A percentile compares a stretch with the other conserved stretches of the same genome.
Evolutionary conservation across 2,888 invertebrate genomes (phyloP).

Genomic region (Ischnura elegans): DNA sequence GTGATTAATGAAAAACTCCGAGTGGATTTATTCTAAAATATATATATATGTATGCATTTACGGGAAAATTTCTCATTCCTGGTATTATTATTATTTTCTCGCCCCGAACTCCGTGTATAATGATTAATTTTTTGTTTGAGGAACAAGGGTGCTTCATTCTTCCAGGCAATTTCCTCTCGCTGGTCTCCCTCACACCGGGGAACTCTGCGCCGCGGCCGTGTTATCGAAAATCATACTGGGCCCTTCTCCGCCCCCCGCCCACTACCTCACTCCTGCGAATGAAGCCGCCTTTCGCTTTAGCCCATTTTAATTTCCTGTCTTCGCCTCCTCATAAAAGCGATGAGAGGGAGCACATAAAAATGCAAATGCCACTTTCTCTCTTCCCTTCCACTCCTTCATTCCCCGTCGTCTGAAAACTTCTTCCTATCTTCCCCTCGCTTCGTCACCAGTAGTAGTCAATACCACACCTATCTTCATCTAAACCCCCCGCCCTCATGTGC

Average conservation of each 20-base stretch:
- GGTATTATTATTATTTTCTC: background rate
- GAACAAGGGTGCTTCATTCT: background rate
- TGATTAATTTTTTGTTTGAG: conserved; percentile 31
- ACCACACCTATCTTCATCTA: background rate
- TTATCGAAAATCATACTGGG: conserved; percentile 57
- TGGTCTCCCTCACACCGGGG: background rate
- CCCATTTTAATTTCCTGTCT: conserved; percentile 66
- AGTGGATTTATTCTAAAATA: background rate
- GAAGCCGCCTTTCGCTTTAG: conserved; percentile 49
- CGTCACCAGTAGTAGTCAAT: background rate
- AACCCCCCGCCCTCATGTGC: background rate
- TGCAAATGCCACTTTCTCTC: conserved; percentile 51
- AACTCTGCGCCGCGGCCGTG: background rate
- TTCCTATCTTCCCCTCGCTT: background rate
- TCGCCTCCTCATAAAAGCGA: conserved; percentile 55
- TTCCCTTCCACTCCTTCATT: background rate
- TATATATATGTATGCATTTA: background rate
- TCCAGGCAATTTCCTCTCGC: conserved; percentile 49
- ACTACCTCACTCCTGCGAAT: conserved; percentile 47
- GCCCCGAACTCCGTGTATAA: background rate
- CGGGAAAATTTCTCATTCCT: background rate
- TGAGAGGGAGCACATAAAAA: conserved; percentile 43
- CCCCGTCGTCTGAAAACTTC: background rate
- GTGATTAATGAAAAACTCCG: background rate
- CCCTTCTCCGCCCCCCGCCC: too few species aligned